Evolutionary conservation across 1,140 invertebrate species (phyloP).

Genomic region (Scylla paramamosain): DNA sequence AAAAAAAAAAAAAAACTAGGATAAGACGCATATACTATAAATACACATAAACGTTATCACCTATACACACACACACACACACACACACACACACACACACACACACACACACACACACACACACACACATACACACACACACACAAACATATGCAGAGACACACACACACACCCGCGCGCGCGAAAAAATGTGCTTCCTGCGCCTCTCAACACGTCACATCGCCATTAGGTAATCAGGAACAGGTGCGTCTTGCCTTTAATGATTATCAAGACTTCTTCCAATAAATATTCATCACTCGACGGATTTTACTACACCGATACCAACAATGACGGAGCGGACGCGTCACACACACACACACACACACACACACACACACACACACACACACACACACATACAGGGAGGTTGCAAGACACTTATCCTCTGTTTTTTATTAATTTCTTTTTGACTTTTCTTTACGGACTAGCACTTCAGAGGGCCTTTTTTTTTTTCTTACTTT

Average conservation of each 20-base stretch:
- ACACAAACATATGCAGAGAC: not conserved
- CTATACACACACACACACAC: not conserved
- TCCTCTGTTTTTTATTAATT: too few species aligned
- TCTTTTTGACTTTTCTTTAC: too few species aligned
- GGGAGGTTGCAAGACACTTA: too few species aligned
- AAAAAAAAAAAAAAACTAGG: too few species aligned
- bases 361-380: too few species aligned
- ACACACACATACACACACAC: not conserved
- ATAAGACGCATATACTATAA: too few species aligned
- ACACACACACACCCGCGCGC: not conserved
- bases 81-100: not conserved
- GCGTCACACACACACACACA: not conserved
- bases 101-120: not conserved
- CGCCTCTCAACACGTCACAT: not conserved
- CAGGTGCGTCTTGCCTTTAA: not conserved
- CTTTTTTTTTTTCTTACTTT: too few species aligned
- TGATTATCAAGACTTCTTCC: not conserved
- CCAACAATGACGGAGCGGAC: not conserved
- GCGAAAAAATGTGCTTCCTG: too few species aligned
- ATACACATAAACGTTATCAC: too few species aligned
- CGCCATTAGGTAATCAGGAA: not conserved
- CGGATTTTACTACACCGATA: not conserved
- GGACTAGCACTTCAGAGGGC: too few species aligned
- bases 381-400: too few species aligned
- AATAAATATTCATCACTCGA: not conserved